phyloP scores from a whole-genome alignment of 2,888 invertebrate genomes.

The Oligia latruncula region DNA sequence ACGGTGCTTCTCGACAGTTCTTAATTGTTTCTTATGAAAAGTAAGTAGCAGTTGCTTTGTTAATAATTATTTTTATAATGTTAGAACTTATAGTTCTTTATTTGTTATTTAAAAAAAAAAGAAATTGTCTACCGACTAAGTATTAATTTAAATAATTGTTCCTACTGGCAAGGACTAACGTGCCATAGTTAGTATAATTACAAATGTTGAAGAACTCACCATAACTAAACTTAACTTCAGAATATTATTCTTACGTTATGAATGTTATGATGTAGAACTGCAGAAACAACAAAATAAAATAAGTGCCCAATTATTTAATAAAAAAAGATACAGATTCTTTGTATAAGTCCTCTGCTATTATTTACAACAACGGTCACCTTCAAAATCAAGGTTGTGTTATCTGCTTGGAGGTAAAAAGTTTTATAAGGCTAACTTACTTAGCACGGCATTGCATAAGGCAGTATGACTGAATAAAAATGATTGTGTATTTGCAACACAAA shows the following conservation, averaged over 20 bases:
- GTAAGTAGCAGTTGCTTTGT: not conserved
- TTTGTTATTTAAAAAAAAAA: too few species aligned
- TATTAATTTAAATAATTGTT: not conserved
- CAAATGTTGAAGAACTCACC: conserved; percentile 5
- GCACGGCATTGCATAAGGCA: not conserved
- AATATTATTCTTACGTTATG: too few species aligned
- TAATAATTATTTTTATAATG: not conserved
- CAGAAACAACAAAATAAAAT: not conserved
- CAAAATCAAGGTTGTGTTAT: conserved; percentile 65
- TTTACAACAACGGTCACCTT: conserved; percentile 54
- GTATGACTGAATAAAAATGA: not conserved
- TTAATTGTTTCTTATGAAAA: not conserved
- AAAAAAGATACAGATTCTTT: conserved; percentile 28
- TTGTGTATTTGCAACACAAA: not conserved
- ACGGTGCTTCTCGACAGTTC: not conserved
- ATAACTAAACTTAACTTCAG: not conserved
- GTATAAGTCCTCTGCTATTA: not conserved
- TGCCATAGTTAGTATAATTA: not conserved
- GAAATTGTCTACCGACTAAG: not conserved
- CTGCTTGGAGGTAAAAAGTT: conserved; percentile 31
- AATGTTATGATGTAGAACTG: not conserved
- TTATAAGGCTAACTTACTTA: conserved; percentile 33
- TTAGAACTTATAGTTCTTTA: not conserved
- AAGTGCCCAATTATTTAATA: conserved; percentile 18
- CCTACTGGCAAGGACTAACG: not conserved